Base-by-base conservation (phyloP, 1,140 invertebrate species). In the Camponotus pennsylvanicus region DNA sequence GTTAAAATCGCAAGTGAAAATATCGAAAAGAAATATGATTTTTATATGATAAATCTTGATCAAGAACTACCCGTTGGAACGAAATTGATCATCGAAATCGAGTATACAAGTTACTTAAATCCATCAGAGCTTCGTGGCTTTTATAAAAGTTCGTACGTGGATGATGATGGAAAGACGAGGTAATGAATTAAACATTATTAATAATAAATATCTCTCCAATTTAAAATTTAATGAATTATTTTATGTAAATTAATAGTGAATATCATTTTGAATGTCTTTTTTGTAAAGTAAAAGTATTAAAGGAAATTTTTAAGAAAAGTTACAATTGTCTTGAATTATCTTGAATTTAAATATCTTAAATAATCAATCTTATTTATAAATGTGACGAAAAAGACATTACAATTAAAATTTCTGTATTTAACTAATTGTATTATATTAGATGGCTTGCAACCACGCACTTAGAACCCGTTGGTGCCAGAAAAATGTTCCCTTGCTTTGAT, bases 121-220 rank as follows among this genome's bases (percentile, higher is more conserved):
- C 92, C 95, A 15, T 4, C 69, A 11, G 96, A 97, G 82, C 95
- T 97, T 92, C 95, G 96, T 66, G 98, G 98, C 64, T 98, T 98
- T 93, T 98, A 98, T 91, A 96, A 96, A 73, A 98, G 97, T 92
- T 97, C 95, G 49, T 99, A 98, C 89, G 93, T 94, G 9, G 94
- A 96, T 59, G 82, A 88, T 7, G 85, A 93, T 8, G 94, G 93
- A 69, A 71, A 92, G 42, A 95, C 86, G 49, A 94, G 93, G 94
- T 96, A 92, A 73, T 78, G 32, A 52, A 52, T 37, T 67, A 0
- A 34, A 21, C 32, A 73, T 18, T 59, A 70, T 55, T n/a, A 77
- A 63, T 63, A 27, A 1, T 18, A 18, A 52, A 52, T 27, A 27
- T 27, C 27, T 52, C 5, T 52, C 15, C 37, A 0, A 52, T 18